A percentile compares a stretch with the other conserved stretches of the same genome.
Conservation (phyloP, 2,113 vertebrate species). For the Myiozetetes cayanensis region DNA sequence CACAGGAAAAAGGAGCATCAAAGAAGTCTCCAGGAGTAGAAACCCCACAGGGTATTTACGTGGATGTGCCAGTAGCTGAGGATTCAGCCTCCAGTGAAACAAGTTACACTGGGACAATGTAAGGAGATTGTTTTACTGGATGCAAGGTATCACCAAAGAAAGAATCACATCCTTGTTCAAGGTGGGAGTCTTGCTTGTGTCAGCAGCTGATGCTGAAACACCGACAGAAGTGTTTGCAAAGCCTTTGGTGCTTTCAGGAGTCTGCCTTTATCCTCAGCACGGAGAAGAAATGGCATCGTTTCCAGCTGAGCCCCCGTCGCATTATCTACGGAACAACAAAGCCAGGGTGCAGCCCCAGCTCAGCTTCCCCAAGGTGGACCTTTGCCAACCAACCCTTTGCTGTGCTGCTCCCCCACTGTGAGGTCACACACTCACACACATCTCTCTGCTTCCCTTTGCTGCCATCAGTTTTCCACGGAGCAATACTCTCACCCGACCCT, state of each 20-base stretch:
- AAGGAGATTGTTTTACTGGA: no score
- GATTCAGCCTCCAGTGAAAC: no score
- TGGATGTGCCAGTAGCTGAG: no score
- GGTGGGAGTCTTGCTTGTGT: no score
- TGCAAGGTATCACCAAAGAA: no score
- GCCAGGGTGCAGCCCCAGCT: not conserved
- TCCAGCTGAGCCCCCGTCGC: conserved; percentile 55
- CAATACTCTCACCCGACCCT: conserved; percentile 66
- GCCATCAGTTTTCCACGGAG: not conserved
- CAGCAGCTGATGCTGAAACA: not conserved
- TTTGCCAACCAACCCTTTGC: conserved; percentile 30
- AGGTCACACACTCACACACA: conserved; percentile 23
- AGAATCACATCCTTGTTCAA: no score
- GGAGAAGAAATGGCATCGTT: conserved; percentile 12
- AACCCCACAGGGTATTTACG: no score
- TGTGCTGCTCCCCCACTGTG: not conserved
- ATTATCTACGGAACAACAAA: conserved; percentile 52
- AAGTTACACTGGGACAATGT: no score
- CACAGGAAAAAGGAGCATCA: no score
- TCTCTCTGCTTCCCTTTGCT: conserved; percentile 25
- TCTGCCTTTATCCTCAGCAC: conserved; percentile 8
- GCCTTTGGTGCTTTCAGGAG: conserved; percentile 29
- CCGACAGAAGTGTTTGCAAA: not conserved
- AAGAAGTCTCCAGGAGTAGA: no score
- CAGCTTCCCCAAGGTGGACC: conserved; percentile 43